Conservation (phyloP, 2,888 invertebrate species). For the Eristalinus aeneus region DNA sequence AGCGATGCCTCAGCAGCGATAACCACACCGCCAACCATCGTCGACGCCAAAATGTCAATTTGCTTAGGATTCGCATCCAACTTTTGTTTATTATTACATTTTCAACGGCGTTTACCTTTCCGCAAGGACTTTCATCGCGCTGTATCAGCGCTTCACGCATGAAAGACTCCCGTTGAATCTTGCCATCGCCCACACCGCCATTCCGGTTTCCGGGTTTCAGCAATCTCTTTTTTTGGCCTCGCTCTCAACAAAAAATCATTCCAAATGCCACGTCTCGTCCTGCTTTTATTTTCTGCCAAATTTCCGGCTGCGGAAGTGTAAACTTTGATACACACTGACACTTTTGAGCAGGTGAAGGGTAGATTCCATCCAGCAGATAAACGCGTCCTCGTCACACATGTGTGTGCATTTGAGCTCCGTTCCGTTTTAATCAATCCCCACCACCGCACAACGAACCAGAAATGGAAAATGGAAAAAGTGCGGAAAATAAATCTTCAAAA, state of each 20-base stretch:
- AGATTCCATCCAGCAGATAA: slow-evolving; percentile 59
- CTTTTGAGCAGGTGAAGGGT: slow-evolving; percentile 66
- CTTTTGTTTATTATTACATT: slow-evolving; percentile 63
- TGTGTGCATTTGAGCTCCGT: slow-evolving; percentile 30
- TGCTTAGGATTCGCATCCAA: slow-evolving; percentile 55
- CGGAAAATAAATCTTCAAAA: slow-evolving; percentile 62
- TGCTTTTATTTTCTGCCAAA: slow-evolving; percentile 33
- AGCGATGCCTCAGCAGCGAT: slow-evolving; percentile 39
- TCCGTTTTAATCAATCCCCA: slow-evolving; percentile 61
- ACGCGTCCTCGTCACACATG: slow-evolving; percentile 45
- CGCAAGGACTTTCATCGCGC: slow-evolving; percentile 46
- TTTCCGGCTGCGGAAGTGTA: slow-evolving; percentile 67
- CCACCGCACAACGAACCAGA: neutral
- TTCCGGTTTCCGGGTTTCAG: slow-evolving; percentile 30
- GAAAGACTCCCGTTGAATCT: slow-evolving; percentile 59
- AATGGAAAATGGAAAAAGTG: slow-evolving; percentile 10
- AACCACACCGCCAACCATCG: slow-evolving; percentile 3
- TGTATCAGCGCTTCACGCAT: slow-evolving; percentile 69
- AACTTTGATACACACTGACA: slow-evolving; percentile 68
- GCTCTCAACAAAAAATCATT: slow-evolving; percentile 7
- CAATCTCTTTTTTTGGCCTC: neutral
- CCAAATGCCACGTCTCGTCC: neutral
- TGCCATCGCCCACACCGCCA: slow-evolving; percentile 14
- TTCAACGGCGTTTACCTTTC: slow-evolving; percentile 40
- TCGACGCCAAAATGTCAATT: slow-evolving; percentile 59